A percentile compares a stretch with the other conserved stretches of the same genome.
Evolutionary conservation across 2,888 invertebrate species (phyloP).

Genomic region (Heliconius cydno): DNA sequence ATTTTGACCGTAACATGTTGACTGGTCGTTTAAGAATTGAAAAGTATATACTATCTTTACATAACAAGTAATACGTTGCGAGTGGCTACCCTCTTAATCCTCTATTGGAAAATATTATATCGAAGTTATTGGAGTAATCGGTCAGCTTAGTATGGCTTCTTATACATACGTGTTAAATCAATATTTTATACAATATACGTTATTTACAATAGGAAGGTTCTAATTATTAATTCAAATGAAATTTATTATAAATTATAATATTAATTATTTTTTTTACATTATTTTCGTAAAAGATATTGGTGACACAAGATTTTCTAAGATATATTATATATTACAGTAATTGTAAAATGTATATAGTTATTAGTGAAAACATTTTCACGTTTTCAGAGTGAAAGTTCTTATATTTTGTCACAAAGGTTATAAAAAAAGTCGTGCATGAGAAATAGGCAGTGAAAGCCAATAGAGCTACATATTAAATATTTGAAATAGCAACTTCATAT

Average conservation of each 20-base stretch:
- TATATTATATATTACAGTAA: not conserved
- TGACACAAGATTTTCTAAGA: not conserved
- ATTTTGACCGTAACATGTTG: constrained; percentile 37
- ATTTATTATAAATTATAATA: not conserved
- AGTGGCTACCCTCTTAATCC: constrained; percentile 13
- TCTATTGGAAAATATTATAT: constrained; percentile 23
- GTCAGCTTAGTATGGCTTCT: constrained; percentile 14
- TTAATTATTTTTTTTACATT: too few relatives aligned
- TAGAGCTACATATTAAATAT: constrained; percentile 51
- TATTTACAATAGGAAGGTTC: not conserved
- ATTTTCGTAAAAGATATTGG: not conserved
- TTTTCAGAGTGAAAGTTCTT: constrained; percentile 26
- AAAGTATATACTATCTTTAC: constrained; percentile 30
- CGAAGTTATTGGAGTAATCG: constrained; percentile 22
- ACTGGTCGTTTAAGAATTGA: constrained; percentile 34
- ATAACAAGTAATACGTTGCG: not conserved
- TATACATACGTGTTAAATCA: not conserved
- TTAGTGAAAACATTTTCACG: constrained; percentile 9
- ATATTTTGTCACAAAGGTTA: constrained; percentile 34
- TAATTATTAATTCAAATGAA: not conserved
- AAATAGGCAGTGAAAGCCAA: constrained; percentile 45
- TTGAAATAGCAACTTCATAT: constrained; percentile 52
- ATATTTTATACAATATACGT: not conserved
- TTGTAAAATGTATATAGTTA: not conserved
- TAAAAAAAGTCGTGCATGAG: constrained; percentile 26